These are phyloP conservation scores for Picus viridis DNA, from an alignment of 2,797 vertebrate genomes.

Conservation along the genomic window DNA sequence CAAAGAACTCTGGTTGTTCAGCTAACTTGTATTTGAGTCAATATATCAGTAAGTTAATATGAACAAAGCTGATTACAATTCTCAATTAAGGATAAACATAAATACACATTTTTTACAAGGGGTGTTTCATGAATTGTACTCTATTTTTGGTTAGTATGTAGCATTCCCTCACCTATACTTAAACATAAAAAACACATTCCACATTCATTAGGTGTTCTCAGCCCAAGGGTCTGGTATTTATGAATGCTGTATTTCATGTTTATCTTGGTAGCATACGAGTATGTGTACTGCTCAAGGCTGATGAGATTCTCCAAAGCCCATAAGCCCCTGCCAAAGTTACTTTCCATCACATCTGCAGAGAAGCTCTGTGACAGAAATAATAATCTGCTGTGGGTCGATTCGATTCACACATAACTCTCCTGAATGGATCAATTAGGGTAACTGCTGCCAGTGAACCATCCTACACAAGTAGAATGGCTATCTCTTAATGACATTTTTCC, in stretches of 20 bases:
- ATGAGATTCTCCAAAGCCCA: neutral
- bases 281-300: slow-evolving; percentile 43
- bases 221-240: slow-evolving; percentile 45
- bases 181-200: neutral
- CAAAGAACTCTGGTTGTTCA: neutral
- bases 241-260: slow-evolving; percentile 64
- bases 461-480: neutral
- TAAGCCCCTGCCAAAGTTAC: slow-evolving; percentile 36
- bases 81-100: slow-evolving; percentile 40
- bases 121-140: neutral
- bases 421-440: slow-evolving; percentile 57
- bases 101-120: neutral
- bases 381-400: slow-evolving; percentile 44
- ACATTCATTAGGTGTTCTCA: slow-evolving; percentile 26
- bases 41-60: neutral
- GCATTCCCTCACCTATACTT: neutral
- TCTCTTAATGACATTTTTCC: neutral
- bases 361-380: slow-evolving; percentile 57
- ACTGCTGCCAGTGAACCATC: neutral
- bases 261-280: slow-evolving; percentile 55
- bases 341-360: slow-evolving; percentile 53
- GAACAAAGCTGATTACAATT: neutral
- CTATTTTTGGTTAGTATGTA: neutral
- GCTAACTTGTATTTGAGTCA: neutral
- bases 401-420: slow-evolving; percentile 50